Base-by-base conservation (phyloP, 2,888 invertebrate genomes). In the Cylindroiulus punctatus region DNA sequence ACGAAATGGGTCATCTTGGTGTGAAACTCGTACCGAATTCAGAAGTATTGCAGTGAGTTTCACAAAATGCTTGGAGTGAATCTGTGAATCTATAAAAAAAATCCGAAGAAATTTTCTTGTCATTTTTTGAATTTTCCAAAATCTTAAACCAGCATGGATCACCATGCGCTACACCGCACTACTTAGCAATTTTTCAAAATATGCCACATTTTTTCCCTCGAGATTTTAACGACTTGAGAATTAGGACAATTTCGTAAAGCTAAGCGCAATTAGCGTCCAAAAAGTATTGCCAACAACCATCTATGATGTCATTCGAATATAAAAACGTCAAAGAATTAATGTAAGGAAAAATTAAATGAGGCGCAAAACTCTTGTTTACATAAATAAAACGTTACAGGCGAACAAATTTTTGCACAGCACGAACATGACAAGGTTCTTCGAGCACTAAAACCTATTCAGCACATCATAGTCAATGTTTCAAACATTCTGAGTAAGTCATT, bases 201-300 rank as follows among this genome's bases (percentile, higher is more conserved):
- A 57, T 57, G n/a, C 52, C 52, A 5, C 52, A 57, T 57, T 57
- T 57, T 57, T 57, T 57, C n/a, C 17, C n/a, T 1, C 19, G n/a
- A n/a, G 52, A 57, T 57, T 57, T 57, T 57, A 57, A 57, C n/a
- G 52, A 57, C 52, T 57, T 57, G 52, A 57, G 52, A 57, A 57
- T 57, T 57, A 57, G 52, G 52, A 57, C 52, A 57, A 57, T 57
- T 57, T 57, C 52, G 52, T 57, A 57, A 57, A 44, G 44, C 7
- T 44, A 44, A 44, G 52, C 52, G 52, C 17, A 57, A 57, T 57
- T n/a, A 57, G 52, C n/a, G 12, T 5, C 5, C 5, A 57, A 57
- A 57, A 57, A 57, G 10, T 57, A 17, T 57, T n/a, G n/a, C n/a
- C n/a, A 57, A 57, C 52, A 57, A 57, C 1, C 52, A 57, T 57